phyloP scores from a whole-genome alignment of 1,140 invertebrate genomes.

The Drosophila ogumai region DNA sequence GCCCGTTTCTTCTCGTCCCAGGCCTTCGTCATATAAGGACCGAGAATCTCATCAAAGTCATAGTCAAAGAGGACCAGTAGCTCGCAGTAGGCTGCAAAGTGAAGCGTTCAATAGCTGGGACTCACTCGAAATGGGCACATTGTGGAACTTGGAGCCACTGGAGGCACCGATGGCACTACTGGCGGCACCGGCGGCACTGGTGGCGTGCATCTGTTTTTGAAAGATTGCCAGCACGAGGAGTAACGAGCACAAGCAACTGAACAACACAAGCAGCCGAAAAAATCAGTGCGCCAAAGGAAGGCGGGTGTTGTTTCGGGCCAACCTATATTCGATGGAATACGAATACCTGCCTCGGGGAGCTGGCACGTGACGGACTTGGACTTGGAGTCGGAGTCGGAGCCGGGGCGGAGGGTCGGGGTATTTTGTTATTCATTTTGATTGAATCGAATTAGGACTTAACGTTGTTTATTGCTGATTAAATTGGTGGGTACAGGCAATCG shows the following conservation, averaged over 20 bases:
- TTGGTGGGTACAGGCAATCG: conserved; percentile 71
- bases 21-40: conserved; percentile 57
- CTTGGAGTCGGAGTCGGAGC: neutral
- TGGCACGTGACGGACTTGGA: conserved; percentile 33
- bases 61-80: conserved; percentile 62
- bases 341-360: conserved; percentile 27
- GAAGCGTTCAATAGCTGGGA: conserved; percentile 51
- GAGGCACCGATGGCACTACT: conserved; percentile 5
- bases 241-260: conserved; percentile 25
- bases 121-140: conserved; percentile 53
- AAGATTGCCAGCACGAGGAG: conserved; percentile 58
- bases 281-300: conserved; percentile 60
- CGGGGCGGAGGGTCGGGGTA: conserved; percentile 17
- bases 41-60: conserved; percentile 60
- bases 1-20: conserved; percentile 73
- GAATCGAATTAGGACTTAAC: conserved; percentile 83
- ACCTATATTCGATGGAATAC: conserved; percentile 73
- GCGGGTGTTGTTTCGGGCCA: conserved; percentile 72
- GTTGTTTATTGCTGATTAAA: conserved; percentile 83
- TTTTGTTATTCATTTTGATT: conserved; percentile 81
- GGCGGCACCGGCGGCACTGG: conserved; percentile 1
- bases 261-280: conserved; percentile 33
- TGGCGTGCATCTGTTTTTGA: conserved; percentile 58
- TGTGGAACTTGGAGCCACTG: conserved; percentile 12
- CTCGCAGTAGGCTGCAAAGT: conserved; percentile 67